phyloP scores from a whole-genome alignment of 2,113 vertebrate species.

The Prionailurus viverrinus region DNA sequence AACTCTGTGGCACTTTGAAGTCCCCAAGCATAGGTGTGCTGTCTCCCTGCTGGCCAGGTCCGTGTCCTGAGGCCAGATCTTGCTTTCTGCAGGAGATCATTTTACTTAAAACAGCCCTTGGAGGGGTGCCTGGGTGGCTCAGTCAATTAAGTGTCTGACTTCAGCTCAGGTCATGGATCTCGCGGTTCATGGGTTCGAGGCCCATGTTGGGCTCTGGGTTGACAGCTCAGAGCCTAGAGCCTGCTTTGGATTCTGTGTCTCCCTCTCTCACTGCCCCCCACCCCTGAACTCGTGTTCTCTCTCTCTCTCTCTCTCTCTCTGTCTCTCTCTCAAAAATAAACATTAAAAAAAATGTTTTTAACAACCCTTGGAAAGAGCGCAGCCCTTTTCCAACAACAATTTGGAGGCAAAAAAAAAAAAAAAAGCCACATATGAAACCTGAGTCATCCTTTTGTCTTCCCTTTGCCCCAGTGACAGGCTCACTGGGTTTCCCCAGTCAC shows the following conservation, averaged over 20 bases:
- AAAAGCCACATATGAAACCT: background rate
- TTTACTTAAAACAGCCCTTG: slow-evolving; percentile 44
- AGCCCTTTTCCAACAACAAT: background rate
- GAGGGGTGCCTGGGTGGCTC: no score
- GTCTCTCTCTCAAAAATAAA: no score
- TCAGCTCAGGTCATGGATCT: no score
- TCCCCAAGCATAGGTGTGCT: background rate
- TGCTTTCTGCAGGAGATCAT: slow-evolving; percentile 28
- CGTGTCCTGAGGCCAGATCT: background rate
- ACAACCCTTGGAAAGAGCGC: background rate
- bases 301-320: no score
- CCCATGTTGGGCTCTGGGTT: no score
- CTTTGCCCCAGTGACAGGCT: background rate
- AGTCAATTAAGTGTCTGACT: no score
- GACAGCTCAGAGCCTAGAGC: no score
- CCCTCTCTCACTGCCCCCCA: no score
- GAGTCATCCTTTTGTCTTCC: background rate
- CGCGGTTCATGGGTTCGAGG: no score
- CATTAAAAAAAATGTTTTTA: no score
- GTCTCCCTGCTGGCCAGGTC: background rate
- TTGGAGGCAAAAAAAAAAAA: background rate
- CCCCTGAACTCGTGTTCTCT: no score
- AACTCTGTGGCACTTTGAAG: background rate
- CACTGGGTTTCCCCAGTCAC: background rate
- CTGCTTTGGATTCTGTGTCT: no score